Evolutionary conservation across 2,888 invertebrate genomes (phyloP).

Genomic region (Coecobrya sp.): DNA sequence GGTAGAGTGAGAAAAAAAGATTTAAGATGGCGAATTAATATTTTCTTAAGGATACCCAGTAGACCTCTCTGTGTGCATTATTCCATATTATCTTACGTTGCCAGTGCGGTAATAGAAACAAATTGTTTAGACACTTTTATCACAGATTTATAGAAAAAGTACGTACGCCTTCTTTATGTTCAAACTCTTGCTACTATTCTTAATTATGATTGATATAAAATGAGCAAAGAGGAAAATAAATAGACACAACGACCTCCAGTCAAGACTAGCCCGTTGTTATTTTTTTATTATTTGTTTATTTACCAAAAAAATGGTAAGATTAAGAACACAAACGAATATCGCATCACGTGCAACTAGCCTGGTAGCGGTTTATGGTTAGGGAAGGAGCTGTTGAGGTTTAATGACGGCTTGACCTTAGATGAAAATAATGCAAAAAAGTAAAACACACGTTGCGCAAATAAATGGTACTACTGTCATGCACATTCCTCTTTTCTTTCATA

Average conservation of each 20-base stretch:
- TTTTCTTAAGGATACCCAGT: not conserved
- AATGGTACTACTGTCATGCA: not conserved
- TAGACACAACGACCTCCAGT: not conserved
- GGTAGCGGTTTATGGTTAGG: not conserved
- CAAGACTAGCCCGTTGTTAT: not conserved
- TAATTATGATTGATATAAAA: not conserved
- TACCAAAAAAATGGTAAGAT: not conserved
- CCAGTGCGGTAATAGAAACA: not conserved
- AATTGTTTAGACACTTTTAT: not conserved
- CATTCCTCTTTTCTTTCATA: not conserved
- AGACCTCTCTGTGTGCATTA: too few relatives aligned
- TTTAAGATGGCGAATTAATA: not conserved
- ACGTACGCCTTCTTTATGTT: too few relatives aligned
- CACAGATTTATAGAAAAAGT: not conserved
- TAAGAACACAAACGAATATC: not conserved
- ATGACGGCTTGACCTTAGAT: constrained; percentile 40
- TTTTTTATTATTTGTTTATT: constrained; percentile 17
- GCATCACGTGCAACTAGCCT: not conserved
- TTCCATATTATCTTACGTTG: not conserved
- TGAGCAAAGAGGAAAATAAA: not conserved
- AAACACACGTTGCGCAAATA: not conserved
- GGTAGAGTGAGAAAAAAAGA: not conserved
- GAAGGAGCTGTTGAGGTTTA: not conserved
- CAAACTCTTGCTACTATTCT: not conserved
- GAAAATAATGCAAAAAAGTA: not conserved